A percentile compares a stretch with the other conserved stretches of the same genome.
phyloP scores from a whole-genome alignment of 2,888 invertebrate genomes.

The Agriotes lineatus region DNA sequence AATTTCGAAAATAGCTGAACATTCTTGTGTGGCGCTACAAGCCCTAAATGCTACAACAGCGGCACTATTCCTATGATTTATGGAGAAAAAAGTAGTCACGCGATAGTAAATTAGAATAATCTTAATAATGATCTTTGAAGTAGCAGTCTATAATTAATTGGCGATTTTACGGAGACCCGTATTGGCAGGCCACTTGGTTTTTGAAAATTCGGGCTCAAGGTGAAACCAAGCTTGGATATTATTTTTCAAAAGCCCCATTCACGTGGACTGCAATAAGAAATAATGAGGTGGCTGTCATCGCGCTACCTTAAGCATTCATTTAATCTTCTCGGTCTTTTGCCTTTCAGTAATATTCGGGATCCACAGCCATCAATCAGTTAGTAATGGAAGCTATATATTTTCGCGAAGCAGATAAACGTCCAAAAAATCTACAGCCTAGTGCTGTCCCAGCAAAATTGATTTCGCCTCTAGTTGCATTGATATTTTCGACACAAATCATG shows the following conservation, averaged over 20 bases:
- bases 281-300: constrained; percentile 28
- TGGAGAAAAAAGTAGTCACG: too few relatives aligned
- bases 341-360: constrained; percentile 24
- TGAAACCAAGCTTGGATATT: constrained; percentile 1
- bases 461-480: neutral
- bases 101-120: too few relatives aligned
- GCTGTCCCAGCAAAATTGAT: constrained; percentile 20
- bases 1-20: too few relatives aligned
- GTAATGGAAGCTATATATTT: constrained; percentile 25
- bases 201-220: neutral
- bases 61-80: too few relatives aligned
- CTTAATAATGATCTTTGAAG: too few relatives aligned
- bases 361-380: constrained; percentile 26
- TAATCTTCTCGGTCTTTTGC: constrained; percentile 29
- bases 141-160: too few relatives aligned
- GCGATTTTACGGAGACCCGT: neutral
- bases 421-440: constrained; percentile 19
- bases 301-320: constrained; percentile 24
- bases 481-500: constrained; percentile 16
- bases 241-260: constrained; percentile 20
- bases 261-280: constrained; percentile 20
- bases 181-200: neutral
- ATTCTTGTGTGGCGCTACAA: too few relatives aligned
- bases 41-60: too few relatives aligned
- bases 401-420: constrained; percentile 23